Conservation (phyloP, 2,888 invertebrate species). For the Odontothrips loti region DNA sequence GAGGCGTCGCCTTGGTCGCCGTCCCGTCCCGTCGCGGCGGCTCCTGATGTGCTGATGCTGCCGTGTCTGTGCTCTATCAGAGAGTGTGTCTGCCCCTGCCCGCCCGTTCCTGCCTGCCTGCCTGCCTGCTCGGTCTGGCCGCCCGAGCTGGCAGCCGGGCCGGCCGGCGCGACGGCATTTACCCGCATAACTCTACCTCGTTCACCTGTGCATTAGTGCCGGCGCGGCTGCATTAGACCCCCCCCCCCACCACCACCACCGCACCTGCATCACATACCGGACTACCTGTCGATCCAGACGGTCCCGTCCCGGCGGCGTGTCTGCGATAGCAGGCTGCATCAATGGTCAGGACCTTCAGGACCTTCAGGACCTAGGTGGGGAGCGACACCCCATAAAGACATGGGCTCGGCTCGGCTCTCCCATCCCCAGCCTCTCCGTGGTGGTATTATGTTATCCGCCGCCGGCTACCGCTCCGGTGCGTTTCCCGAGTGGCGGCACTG, state of each 20-base stretch:
- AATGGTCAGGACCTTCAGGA: not conserved
- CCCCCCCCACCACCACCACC: not conserved
- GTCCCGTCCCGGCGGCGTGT: not conserved
- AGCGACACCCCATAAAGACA: not conserved
- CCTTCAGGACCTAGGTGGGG: not conserved
- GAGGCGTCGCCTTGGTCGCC: too few relatives aligned
- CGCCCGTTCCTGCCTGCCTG: not conserved
- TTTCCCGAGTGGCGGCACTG: too few relatives aligned
- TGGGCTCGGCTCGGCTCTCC: too few relatives aligned
- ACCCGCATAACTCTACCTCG: conserved; percentile 4
- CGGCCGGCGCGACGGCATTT: not conserved
- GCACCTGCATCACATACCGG: not conserved
- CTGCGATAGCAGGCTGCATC: not conserved
- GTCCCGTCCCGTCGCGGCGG: too few relatives aligned
- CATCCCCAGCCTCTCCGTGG: too few relatives aligned
- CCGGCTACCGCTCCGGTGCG: too few relatives aligned
- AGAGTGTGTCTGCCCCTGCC: not conserved
- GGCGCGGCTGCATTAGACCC: not conserved
- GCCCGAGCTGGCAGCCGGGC: not conserved
- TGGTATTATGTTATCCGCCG: too few relatives aligned
- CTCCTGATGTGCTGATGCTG: not conserved
- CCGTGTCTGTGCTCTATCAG: not conserved
- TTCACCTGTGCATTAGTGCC: conserved; percentile 22
- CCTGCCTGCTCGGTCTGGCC: not conserved
- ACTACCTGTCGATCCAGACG: not conserved